Evolutionary conservation across 2,797 vertebrate genomes (phyloP), one percentile per base, ranked within the genome.

Genomic region (Anguilla marmorata): DNA sequence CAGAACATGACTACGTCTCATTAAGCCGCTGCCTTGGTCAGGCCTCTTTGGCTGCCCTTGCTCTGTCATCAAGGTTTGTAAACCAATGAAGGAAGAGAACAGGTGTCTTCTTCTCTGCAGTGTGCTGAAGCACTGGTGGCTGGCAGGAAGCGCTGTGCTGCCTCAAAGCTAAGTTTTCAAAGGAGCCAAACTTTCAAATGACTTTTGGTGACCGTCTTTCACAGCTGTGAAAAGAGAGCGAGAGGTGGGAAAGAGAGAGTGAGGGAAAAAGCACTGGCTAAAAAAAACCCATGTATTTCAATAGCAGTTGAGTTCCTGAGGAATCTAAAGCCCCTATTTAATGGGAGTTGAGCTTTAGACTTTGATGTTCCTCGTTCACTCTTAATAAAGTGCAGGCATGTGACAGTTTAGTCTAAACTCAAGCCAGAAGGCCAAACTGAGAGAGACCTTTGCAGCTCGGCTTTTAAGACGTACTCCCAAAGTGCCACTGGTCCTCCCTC

Each of bases 371-470:
- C 56, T 48, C 50, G 60, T n/a, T 83, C 52, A 24, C 86, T 76
- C 69, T 74, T 74, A 74, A 86, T 54, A 27, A 52, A 86, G n/a
- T 19, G 45, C 85, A 72, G 85, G 19, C 84, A 63, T 69, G 37
- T 85, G 83, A 85, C 66, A 58, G 0, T 41, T 21, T 58, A 58
- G 52, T 72, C 24, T 74, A 27, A 86, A 30, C 16, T 48, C 11
- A 24, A 50, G 85, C 66, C 50, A 21, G 33, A 24, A 56, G 66
- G 87, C 30, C 45, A 69, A 60, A 16, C 27, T 11, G 33, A 45
- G 58, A 72, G 58, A 86, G 58, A n/a, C 33, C 50, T 63, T 30
- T 85, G 37, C 84, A 66, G 56, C 54, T 37, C 19, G 19, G 33
- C 58, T 60, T 58, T 85, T 50, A 86, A 52, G 66, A 72, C 41